Conservation (phyloP, 53 echinoderm and acorn worm genomes). For the Temnopleurus reevesii region DNA sequence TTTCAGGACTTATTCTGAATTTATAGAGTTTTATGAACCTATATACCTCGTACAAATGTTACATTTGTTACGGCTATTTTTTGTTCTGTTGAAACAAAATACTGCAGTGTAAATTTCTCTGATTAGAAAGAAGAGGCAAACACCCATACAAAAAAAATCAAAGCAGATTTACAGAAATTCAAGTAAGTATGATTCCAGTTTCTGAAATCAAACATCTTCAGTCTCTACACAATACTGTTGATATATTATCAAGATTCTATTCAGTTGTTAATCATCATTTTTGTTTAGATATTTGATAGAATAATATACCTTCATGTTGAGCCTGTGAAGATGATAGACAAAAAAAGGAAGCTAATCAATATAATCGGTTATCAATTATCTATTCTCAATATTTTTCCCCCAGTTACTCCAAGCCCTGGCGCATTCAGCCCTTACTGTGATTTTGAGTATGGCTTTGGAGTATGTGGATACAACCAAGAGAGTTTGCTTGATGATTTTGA, state of each 20-base stretch:
- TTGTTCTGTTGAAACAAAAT: too few relatives aligned
- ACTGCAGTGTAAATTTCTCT: too few relatives aligned
- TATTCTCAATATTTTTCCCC: background rate
- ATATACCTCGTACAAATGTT: too few relatives aligned
- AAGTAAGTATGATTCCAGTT: too few relatives aligned
- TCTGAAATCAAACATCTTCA: too few relatives aligned
- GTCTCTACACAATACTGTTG: too few relatives aligned
- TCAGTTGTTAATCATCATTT: background rate
- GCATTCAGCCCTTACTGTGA: constrained; percentile 66
- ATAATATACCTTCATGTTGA: background rate
- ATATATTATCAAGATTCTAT: background rate
- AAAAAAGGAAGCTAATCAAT: too few relatives aligned
- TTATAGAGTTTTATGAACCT: background rate
- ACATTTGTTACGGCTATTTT: too few relatives aligned
- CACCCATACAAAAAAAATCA: too few relatives aligned
- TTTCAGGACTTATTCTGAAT: background rate
- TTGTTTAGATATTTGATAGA: background rate
- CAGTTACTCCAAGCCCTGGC: constrained; percentile 72
- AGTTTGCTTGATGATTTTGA: constrained; percentile 73
- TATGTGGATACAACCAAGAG: constrained; percentile 72
- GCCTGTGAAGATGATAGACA: too few relatives aligned
- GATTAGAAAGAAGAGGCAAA: too few relatives aligned
- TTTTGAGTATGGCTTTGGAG: constrained; percentile 73
- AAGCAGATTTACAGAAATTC: too few relatives aligned
- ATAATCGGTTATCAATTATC: background rate